Conservation (phyloP, 2,888 invertebrate species). For the Choreutis nemorana region DNA sequence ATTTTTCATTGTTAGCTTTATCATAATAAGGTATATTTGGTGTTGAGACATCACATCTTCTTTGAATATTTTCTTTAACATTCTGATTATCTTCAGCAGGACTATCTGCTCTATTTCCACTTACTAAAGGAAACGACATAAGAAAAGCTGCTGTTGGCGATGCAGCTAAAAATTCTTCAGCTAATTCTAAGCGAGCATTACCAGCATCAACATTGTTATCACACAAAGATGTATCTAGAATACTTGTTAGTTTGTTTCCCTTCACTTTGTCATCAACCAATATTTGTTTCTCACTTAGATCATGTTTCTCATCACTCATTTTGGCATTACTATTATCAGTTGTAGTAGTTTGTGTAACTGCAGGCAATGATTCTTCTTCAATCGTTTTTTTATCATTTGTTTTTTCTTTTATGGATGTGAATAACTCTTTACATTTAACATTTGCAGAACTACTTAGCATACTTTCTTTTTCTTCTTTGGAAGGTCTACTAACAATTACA, state of each 20-base stretch:
- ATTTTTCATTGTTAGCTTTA: conserved; percentile 26
- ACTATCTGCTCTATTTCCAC: conserved; percentile 59
- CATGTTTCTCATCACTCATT: conserved; percentile 15
- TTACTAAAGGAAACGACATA: conserved; percentile 78
- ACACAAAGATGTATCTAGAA: conserved; percentile 46
- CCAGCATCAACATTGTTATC: conserved; percentile 56
- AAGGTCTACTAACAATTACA: too few relatives aligned
- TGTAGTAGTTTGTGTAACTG: conserved; percentile 10
- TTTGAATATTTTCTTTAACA: conserved; percentile 19
- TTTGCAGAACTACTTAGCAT: too few relatives aligned
- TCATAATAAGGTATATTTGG: conserved; percentile 27
- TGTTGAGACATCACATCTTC: conserved; percentile 22
- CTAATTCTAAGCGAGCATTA: conserved; percentile 65
- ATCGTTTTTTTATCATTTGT: too few relatives aligned
- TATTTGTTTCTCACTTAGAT: conserved; percentile 16
- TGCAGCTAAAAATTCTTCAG: conserved; percentile 57
- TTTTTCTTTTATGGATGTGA: too few relatives aligned
- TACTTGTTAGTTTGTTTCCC: conserved; percentile 39
- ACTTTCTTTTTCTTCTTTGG: too few relatives aligned
- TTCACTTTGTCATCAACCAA: conserved; percentile 30
- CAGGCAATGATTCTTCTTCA: too few relatives aligned
- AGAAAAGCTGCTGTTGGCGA: conserved; percentile 82
- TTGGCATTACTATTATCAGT: conserved; percentile 12
- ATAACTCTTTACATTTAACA: too few relatives aligned
- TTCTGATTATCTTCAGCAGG: conserved; percentile 44